These are phyloP conservation scores for Bryconaethiops microstoma DNA, from an alignment of 2,797 vertebrate genomes.

Conservation along the genomic window DNA sequence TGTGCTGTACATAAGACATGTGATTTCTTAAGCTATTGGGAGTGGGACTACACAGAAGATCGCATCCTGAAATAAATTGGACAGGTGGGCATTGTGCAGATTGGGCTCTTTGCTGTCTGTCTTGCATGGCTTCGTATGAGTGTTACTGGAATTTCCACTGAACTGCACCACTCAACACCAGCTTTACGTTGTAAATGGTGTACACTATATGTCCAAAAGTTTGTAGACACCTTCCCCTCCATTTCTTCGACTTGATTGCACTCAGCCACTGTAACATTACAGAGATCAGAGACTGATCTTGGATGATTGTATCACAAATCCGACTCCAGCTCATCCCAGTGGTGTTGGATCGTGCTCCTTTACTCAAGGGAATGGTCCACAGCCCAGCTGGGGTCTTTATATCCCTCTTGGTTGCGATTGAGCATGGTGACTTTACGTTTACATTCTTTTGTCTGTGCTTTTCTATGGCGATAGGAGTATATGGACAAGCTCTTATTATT, in stretches of 20 bases:
- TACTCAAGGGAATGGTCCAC: too few species aligned
- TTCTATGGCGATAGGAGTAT: too few species aligned
- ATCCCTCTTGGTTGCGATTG: too few species aligned
- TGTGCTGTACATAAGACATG: conserved; percentile 75
- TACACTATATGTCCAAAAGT: neutral
- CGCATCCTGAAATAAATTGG: conserved; percentile 76
- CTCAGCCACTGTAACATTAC: neutral
- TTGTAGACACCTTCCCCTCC: neutral
- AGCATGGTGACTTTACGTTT: too few species aligned
- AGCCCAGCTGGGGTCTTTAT: too few species aligned
- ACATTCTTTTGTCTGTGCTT: too few species aligned
- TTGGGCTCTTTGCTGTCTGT: conserved; percentile 1
- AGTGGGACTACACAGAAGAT: conserved; percentile 65
- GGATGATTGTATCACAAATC: neutral
- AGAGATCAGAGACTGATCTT: neutral
- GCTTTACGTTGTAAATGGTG: too few species aligned
- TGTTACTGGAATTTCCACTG: neutral
- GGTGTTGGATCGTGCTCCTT: too few species aligned
- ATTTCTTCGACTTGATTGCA: neutral
- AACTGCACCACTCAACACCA: neutral
- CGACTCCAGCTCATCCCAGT: too few species aligned
- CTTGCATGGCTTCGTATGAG: conserved; percentile 19
- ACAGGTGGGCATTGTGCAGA: conserved; percentile 60
- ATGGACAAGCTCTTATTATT: too few species aligned
- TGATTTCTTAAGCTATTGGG: conserved; percentile 73